Conservation (phyloP, 2,797 vertebrate genomes). For the Mus spretus region DNA sequence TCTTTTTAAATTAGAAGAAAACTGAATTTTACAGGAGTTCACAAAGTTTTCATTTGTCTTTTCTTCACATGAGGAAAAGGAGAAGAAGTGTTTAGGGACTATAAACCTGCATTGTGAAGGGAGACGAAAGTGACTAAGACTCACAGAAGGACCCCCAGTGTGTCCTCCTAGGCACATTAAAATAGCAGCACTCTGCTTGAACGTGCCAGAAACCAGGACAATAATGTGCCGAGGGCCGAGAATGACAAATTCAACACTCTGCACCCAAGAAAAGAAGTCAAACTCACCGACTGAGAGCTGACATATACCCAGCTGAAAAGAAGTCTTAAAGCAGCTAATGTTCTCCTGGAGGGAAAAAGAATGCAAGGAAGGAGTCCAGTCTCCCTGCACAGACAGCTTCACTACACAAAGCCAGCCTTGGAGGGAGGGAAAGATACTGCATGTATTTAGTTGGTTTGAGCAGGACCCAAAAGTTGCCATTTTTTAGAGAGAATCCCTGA, state of each 20-base stretch:
- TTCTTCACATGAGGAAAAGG: background rate
- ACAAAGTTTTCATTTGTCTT: background rate
- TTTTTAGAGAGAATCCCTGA: background rate
- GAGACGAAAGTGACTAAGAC: background rate
- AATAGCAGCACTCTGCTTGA: background rate
- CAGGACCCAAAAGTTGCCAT: background rate
- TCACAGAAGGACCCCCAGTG: background rate
- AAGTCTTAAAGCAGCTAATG: background rate
- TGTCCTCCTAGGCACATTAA: background rate
- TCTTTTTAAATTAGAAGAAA: constrained; percentile 5
- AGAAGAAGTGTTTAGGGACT: background rate
- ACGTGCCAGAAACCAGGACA: background rate
- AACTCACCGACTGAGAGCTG: background rate
- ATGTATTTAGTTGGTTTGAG: background rate
- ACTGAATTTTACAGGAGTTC: background rate
- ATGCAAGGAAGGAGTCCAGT: too few species aligned
- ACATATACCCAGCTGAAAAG: background rate
- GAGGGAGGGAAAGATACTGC: background rate
- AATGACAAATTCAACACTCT: background rate
- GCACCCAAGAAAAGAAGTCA: background rate
- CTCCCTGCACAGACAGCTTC: background rate
- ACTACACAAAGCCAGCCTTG: background rate
- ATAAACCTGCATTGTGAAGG: background rate
- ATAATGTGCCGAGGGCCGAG: background rate
- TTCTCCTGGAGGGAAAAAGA: background rate